phyloP scores from a whole-genome alignment of 2,888 invertebrate genomes.

The Brassicogethes aeneus region DNA sequence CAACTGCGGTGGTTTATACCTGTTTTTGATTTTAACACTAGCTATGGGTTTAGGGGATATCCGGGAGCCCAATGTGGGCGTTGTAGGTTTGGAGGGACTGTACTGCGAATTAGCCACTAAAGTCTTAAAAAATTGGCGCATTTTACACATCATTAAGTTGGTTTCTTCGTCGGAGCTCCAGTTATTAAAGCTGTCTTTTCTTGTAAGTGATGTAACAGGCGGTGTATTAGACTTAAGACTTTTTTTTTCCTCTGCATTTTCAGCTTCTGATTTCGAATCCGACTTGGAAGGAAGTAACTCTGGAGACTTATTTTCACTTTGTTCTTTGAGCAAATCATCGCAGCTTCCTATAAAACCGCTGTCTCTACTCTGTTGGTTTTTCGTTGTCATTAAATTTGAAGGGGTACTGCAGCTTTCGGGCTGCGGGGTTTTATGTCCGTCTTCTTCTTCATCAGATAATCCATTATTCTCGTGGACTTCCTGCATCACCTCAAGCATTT shows the following conservation, averaged over 20 bases:
- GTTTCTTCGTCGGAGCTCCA: constrained; percentile 94
- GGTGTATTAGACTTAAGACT: constrained; percentile 39
- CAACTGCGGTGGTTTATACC: constrained; percentile 74
- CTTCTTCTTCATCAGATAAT: constrained; percentile 56
- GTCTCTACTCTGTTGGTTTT: constrained; percentile 76
- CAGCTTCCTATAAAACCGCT: constrained; percentile 85
- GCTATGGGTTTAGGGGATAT: constrained; percentile 43
- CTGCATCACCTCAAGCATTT: constrained; percentile 53
- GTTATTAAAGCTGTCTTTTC: constrained; percentile 87
- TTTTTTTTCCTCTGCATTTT: constrained; percentile 52
- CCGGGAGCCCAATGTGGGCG: constrained; percentile 34
- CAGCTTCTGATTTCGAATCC: constrained; percentile 43
- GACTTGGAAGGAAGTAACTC: constrained; percentile 20
- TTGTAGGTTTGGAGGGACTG: constrained; percentile 46
- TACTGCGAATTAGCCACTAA: constrained; percentile 60
- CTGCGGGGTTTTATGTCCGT: constrained; percentile 59
- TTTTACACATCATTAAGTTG: constrained; percentile 90
- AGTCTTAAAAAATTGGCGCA: constrained; percentile 87
- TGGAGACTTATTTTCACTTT: constrained; percentile 42
- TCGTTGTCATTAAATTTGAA: constrained; percentile 50
- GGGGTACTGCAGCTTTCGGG: constrained; percentile 50
- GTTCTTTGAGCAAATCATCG: constrained; percentile 70
- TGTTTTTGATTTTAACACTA: constrained; percentile 50
- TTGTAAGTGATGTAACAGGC: constrained; percentile 54
- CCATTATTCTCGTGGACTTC: constrained; percentile 48